Percentiles rank a stretch among this genome's conserved stretches.
These are phyloP conservation scores for Drosophila kurseongensis DNA, from an alignment of 1,140 invertebrate genomes.

Conservation along the genomic window DNA sequence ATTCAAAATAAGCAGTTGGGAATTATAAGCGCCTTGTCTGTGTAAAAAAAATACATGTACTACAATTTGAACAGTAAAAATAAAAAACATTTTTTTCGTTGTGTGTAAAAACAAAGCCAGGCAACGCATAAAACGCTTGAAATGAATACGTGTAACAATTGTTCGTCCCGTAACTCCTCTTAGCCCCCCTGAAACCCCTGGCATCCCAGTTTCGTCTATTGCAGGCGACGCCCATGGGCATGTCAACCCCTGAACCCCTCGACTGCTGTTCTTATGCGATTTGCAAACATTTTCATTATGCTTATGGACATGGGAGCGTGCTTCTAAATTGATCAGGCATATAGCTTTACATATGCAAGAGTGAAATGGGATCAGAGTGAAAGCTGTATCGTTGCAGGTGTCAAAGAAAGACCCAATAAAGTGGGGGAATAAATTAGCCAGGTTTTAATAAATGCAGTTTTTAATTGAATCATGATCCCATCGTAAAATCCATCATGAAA, in stretches of 20 bases:
- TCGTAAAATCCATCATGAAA: not conserved
- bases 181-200: not conserved
- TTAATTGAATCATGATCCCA: not conserved
- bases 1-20: not conserved
- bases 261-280: constrained; percentile 48
- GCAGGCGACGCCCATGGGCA: constrained; percentile 8
- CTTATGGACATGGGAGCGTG: constrained; percentile 10
- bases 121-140: constrained; percentile 80
- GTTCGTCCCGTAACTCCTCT: constrained; percentile 13
- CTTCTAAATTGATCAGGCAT: constrained; percentile 23
- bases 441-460: not conserved
- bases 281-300: constrained; percentile 71
- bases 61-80: too few species aligned
- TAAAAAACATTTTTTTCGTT: not conserved
- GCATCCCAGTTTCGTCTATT: not conserved
- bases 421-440: not conserved
- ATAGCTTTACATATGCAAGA: not conserved
- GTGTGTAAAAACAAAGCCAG: constrained; percentile 14
- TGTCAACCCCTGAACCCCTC: not conserved
- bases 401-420: not conserved
- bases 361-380: not conserved
- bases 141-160: constrained; percentile 76
- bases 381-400: constrained; percentile 3
- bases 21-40: not conserved
- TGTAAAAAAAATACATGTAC: not conserved